Conservation (phyloP, 2,797 vertebrate genomes). For the Bovichtus diacanthus region DNA sequence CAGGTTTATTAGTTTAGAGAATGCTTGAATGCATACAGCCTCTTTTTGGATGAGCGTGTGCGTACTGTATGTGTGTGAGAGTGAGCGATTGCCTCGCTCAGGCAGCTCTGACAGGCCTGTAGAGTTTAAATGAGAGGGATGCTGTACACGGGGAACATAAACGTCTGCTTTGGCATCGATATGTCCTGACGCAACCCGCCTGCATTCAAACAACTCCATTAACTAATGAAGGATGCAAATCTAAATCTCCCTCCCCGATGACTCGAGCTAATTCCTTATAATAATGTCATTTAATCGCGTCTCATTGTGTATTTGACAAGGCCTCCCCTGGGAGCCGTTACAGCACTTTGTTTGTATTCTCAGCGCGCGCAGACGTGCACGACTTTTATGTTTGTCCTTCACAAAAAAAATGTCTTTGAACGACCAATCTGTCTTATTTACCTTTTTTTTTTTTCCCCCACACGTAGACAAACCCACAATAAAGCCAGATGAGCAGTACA, state of each 20-base stretch:
- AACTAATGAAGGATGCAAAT: conserved; percentile 74
- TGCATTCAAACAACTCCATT: conserved; percentile 61
- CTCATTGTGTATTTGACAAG: conserved; percentile 79
- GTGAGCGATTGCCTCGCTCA: conserved; percentile 51
- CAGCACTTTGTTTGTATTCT: conserved; percentile 57
- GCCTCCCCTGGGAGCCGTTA: conserved; percentile 65
- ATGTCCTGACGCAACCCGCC: conserved; percentile 45
- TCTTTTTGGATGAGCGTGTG: conserved; percentile 44
- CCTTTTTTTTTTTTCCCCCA: background rate
- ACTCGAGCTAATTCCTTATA: conserved; percentile 73
- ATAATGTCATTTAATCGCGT: conserved; percentile 79
- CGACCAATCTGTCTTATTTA: conserved; percentile 35
- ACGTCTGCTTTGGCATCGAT: conserved; percentile 50
- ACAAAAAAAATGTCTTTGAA: conserved; percentile 13
- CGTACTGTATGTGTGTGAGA: conserved; percentile 25
- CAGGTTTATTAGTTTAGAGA: conserved; percentile 80
- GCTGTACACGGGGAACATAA: conserved; percentile 59
- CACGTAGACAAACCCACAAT: conserved; percentile 11
- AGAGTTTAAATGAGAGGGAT: conserved; percentile 66
- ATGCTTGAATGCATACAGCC: conserved; percentile 69
- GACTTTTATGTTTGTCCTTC: conserved; percentile 25
- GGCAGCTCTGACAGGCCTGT: conserved; percentile 64
- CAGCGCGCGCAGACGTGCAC: background rate
- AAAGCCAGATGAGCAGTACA: conserved; percentile 31
- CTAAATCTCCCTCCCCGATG: conserved; percentile 65